These are phyloP conservation scores for Prochilodus magdalenae DNA, from an alignment of 2,113 vertebrate species.

Conservation along the genomic window DNA sequence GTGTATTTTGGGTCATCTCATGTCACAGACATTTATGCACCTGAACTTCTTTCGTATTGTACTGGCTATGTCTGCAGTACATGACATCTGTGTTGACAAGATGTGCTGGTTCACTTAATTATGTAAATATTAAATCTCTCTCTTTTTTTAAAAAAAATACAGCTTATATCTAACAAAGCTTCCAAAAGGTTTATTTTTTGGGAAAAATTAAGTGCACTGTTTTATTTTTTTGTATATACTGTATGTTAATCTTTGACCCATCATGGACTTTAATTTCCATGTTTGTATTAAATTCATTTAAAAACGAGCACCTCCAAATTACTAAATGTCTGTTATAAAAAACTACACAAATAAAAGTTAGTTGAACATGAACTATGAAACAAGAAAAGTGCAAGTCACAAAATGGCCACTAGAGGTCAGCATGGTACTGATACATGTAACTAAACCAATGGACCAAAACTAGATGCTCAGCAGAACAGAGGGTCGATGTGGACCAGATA, in stretches of 20 bases:
- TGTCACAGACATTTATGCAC: neutral
- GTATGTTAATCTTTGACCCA: conserved; percentile 5
- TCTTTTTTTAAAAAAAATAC: neutral
- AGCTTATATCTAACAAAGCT: neutral
- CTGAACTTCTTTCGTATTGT: neutral
- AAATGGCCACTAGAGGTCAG: conserved; percentile 25
- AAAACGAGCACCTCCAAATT: neutral
- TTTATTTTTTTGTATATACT: conserved; percentile 32
- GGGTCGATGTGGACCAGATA: too few species aligned
- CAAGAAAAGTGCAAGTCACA: conserved; percentile 21
- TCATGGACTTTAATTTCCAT: neutral
- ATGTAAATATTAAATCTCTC: conserved; percentile 2
- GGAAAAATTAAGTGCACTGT: conserved; percentile 18
- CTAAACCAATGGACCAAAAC: too few species aligned
- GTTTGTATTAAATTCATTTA: conserved; percentile 20
- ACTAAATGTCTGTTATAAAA: neutral
- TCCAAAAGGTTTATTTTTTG: neutral
- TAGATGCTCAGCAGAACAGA: too few species aligned
- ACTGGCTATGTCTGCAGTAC: conserved; percentile 13
- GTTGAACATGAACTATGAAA: neutral
- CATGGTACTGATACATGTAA: neutral
- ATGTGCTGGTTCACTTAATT: conserved; percentile 15
- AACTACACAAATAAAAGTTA: too few species aligned
- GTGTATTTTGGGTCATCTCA: conserved; percentile 21
- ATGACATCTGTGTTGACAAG: neutral